Base-by-base conservation (phyloP, 2,113 vertebrate genomes). In the Semicossyphus pulcher region DNA sequence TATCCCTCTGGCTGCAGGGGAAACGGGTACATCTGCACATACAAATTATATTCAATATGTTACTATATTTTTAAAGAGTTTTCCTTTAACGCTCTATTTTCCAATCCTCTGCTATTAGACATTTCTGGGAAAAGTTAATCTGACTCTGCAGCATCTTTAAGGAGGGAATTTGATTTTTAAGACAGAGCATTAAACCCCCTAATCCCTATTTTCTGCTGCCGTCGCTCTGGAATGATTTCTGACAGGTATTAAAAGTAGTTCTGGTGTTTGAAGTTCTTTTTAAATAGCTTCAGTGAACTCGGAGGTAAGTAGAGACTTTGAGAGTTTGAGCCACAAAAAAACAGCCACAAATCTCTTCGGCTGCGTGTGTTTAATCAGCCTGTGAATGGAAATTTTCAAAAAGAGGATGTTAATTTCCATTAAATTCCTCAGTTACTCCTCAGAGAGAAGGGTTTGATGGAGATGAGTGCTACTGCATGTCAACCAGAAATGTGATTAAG, bases 231-330 rank as follows among this genome's bases (percentile, higher is more conserved):
- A 74, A 71, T 12, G 26, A 76, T 83, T 73, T 65, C 21, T 81
- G 81, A 68, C 58, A 72, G 64, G 77, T 78, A 80, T 78, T 86
- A 72, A 78, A 84, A 86, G 61, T 69, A 32, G 48, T 26, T 31
- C 29, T 29, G 37, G 8, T 44, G 67, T 84, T 83, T 83, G 51
- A 87, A 82, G 76, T 56, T 72, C 31, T 60, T 60, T 68, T 63
- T 47, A 49, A 69, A 58, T n/a, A 52, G 45, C 56, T 69, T 77
- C 29, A 62, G 14, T 3, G 41, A 75, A 61, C 15, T 20, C 34
- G 9, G 31, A 62, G 42, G 49, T 72, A 65, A 47, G 51, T 49
- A 37, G 4, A 64, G 34, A 58, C 53, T 61, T 82, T 71, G 48
- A 62, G 48, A 80, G 42, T 53, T 56, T 76, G 63, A 80, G 81